Evolutionary conservation across 2,797 vertebrate species (phyloP), one percentile per base, ranked within the genome.

Genomic region (Molossus alvarezi): DNA sequence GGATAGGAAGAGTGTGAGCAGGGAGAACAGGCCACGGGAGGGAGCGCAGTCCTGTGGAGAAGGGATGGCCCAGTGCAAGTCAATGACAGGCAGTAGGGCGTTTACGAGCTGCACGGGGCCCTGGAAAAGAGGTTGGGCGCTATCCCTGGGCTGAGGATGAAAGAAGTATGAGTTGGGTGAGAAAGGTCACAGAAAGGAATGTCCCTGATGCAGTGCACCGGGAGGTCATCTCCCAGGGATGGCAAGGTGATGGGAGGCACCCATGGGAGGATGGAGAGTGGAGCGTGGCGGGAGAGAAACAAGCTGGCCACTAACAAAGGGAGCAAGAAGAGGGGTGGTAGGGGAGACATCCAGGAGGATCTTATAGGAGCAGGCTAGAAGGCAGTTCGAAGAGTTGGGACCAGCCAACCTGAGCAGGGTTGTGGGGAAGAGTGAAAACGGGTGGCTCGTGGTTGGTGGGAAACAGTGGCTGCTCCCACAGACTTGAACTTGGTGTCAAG

Each of bases 341-440:
- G 77, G 23, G 9, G 0, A n/a, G 33, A 51, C 60, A 9, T 33
- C 17, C 4, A 3, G 18, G 29, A 80, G 33, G 2, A 9, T 21
- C 15, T 17, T 27, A 33, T 84, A 62, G 15, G 10, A 9, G 18
- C 55, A 41, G 9, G 21, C 11, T 21, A 10, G 21, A n/a, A 33
- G 33, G 55, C n/a, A n/a, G 18, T 75, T 1, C 18, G 8, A n/a
- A 27, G 41, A 48, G n/a, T n/a, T 25, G 58, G 64, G 41, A 45
- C 41, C 41, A 45, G 41, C 41, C 45, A n/a, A 1, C 3, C 9
- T 48, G 55, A 23, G 9, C 45, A 20, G 45, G 5, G 13, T 45
- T 9, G 18, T 1, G 27, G 23, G 2, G 20, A 29, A 9, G 25
- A n/a, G 77, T 45, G 6, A 3, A 1, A 12, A 10, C 3, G 29